Conservation (phyloP, 2,113 vertebrate species). For the Pao palembangensis region DNA sequence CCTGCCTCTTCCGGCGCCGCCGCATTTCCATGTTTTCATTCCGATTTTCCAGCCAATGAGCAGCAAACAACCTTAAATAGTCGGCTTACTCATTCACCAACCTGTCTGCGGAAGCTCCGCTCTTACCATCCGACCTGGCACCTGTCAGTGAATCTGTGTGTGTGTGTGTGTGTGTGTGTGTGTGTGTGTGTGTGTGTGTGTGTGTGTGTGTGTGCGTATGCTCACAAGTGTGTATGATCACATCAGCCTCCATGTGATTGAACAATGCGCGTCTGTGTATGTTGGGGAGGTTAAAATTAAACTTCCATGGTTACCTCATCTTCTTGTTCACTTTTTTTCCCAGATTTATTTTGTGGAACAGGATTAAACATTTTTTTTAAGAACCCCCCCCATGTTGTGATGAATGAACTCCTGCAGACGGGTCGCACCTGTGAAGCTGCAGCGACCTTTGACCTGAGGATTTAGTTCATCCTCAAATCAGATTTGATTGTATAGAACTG, state of each 20-base stretch:
- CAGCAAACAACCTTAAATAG: constrained; percentile 67
- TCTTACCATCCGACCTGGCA: constrained; percentile 43
- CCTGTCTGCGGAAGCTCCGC: constrained; percentile 58
- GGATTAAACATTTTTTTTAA: no score
- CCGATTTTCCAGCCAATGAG: constrained; percentile 72
- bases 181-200: constrained; percentile 8
- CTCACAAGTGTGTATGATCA: constrained; percentile 7
- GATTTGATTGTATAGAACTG: no score
- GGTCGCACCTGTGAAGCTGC: no score
- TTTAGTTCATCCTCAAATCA: no score
- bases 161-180: background rate
- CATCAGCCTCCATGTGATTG: constrained; percentile 12
- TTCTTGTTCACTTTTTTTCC: no score
- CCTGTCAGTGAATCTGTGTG: constrained; percentile 24
- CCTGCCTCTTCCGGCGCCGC: constrained; percentile 19
- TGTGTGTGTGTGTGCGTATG: background rate
- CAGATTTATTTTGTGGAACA: background rate
- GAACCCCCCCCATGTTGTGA: background rate
- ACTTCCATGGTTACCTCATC: no score
- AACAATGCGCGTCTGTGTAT: constrained; percentile 1
- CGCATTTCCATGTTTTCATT: constrained; percentile 65
- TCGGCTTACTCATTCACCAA: constrained; percentile 69
- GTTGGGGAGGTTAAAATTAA: background rate
- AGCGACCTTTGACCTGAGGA: no score
- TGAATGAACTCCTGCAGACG: no score